Base-by-base conservation (phyloP, 2,113 vertebrate species). In the Lagopus leucura region DNA sequence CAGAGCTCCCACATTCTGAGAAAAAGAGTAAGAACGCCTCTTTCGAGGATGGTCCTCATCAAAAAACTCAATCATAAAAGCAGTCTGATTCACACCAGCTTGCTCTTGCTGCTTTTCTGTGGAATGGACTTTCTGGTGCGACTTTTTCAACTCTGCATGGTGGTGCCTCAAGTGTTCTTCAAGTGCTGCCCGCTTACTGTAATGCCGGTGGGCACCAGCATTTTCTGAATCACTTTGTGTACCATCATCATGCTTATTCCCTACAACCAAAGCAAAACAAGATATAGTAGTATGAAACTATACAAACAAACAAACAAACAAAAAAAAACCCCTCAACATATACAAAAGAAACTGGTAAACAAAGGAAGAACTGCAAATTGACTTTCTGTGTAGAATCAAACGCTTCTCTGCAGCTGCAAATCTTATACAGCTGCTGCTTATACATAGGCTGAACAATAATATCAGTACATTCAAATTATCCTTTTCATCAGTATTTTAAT, bases 191-290 rank as follows among this genome's bases (percentile, higher is more conserved):
- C 98, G 97, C 45, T 98, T 99, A 97, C 97, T 98, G 77, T 98
- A 98, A 69, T 98, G 99, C 50, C 98, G 98, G 92, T 98, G 98
- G 9, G 98, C 98, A 34, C 98, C 93, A 43, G 98, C 98, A 13
- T 99, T 99, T 95, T 99, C 99, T 14, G 99, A 99, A 96, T 99
- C 99, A 27, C 99, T 99, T 63, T 99, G 99, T 8, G 99, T 99
- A 30, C 99, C 99, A 77, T 99, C 99, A 60, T 99, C 99, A 75
- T 99, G 99, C 85, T 99, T 99, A 97, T 99, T 99, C 87, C 99
- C 99, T 99, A 93, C 18, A 92, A 93, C 94, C 10, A 95, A 92
- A 95, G 90, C 58, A 84, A 76, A 96, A 91, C 47, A 70, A 74
- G 24, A 65, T 15, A 27, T 3, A 94, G 79, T 64, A 93, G 36